Conservation (phyloP, 2,888 invertebrate species). For the Mantis religiosa region DNA sequence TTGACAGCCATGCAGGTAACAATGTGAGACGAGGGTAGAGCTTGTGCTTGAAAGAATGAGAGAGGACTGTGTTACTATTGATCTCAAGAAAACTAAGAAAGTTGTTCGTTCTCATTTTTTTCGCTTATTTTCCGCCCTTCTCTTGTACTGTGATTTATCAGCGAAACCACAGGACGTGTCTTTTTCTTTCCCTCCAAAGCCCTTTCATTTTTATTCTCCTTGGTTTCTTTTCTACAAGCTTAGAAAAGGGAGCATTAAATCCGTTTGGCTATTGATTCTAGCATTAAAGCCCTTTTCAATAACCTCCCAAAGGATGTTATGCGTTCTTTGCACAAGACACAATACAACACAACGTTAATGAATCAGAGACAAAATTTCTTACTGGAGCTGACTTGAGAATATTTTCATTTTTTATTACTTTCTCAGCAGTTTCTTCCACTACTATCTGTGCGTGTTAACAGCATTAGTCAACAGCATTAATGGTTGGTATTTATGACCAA, state of each 20-base stretch:
- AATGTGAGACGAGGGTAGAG: too few relatives aligned
- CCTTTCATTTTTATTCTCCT: neutral
- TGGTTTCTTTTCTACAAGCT: neutral
- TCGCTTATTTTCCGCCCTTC: neutral
- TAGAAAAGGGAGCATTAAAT: neutral
- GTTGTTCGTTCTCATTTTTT: neutral
- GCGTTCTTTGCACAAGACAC: neutral
- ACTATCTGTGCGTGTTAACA: too few relatives aligned
- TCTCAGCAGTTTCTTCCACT: too few relatives aligned
- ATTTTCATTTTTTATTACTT: too few relatives aligned
- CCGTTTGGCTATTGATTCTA: neutral
- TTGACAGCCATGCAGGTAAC: too few relatives aligned
- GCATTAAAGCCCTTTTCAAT: neutral
- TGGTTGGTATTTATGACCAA: too few relatives aligned
- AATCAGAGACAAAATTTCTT: neutral
- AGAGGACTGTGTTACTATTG: neutral
- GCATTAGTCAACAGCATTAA: too few relatives aligned
- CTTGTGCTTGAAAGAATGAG: neutral
- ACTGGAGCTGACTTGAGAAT: neutral
- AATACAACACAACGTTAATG: conserved; percentile 17
- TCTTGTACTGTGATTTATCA: neutral
- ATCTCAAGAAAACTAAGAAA: neutral
- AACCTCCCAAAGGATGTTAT: neutral
- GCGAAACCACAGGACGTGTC: neutral
- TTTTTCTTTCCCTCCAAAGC: neutral